A percentile compares a stretch with the other conserved stretches of the same genome.
Conservation (phyloP, 2,888 invertebrate species). For the Ophion ellenae region DNA sequence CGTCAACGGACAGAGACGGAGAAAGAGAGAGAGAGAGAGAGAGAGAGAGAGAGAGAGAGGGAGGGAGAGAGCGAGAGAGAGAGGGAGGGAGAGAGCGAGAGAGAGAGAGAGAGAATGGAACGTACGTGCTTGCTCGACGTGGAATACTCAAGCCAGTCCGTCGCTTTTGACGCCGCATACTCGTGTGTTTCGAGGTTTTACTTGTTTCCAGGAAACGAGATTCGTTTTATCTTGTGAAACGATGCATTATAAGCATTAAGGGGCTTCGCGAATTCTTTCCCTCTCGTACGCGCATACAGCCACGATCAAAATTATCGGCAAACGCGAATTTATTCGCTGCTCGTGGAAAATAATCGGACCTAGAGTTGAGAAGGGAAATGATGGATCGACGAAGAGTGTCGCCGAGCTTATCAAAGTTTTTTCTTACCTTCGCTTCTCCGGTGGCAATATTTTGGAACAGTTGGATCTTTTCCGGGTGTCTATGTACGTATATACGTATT, state of each 20-base stretch:
- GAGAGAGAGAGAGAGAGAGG: no score
- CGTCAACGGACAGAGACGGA: background rate
- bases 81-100: background rate
- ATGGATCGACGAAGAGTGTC: no score
- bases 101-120: background rate
- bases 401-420: no score
- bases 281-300: background rate
- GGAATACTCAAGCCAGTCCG: constrained; percentile 26
- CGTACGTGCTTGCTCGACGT: constrained; percentile 54
- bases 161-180: constrained; percentile 10
- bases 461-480: no score
- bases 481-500: no score
- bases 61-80: background rate
- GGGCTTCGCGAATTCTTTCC: constrained; percentile 9
- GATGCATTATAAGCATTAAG: constrained; percentile 26
- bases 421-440: no score
- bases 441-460: no score
- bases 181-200: constrained; percentile 24
- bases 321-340: background rate
- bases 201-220: constrained; percentile 59
- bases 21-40: background rate
- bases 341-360: background rate
- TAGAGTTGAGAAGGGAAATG: no score
- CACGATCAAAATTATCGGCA: background rate
- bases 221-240: constrained; percentile 57